Evolutionary conservation across 2,888 invertebrate genomes (phyloP), one percentile per base, ranked within the genome.

Genomic region (Hydriomena furcata): DNA sequence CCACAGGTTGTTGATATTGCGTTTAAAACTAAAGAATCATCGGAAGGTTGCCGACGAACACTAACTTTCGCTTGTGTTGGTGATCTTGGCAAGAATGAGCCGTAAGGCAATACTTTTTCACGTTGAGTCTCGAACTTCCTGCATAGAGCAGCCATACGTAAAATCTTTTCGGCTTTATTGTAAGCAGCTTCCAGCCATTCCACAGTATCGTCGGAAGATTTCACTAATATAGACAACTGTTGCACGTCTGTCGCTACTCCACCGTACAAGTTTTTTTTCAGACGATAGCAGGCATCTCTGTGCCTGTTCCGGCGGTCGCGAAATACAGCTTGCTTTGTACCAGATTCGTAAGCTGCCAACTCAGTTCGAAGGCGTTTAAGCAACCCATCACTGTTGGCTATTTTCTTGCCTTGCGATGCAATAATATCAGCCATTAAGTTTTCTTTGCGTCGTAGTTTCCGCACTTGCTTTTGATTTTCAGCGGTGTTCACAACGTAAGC

Each of bases 81-180:
- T 1, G 75, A 71, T 43, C 76, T 70, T 17, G 83, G 83, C 35
- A 59, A 37, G 8, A 45, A 51, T 5, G 73, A 71, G 35, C 82
- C 86, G 52, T 71, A 91, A 1, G 88, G 89, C 32, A 89, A 54
- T 10, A 91, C 76, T 63, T 90, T 91, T 71, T 92, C 92, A 7
- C 83, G 76, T 54, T 86, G 85, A 0, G 91, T 92, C 76, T 93
- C 92, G 62, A 87, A 91, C 70, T 92, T 92, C 25, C 91, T 75
- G 56, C 93, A 93, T n/a, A 91, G 76, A 13, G 83, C 81, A 13
- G 88, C 84, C 55, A 93, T 64, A 13, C 88, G 84, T 34, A 91
- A 64, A 37, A 93, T 87, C 61, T 85, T 87, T 49, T 91, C 87
- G 2, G 91, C 92, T 66, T 91, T 92, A 45, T 76, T 73, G 23